Evolutionary conservation across 1,140 invertebrate genomes (phyloP), one percentile per base, ranked within the genome.

Genomic region (Neodiprion fabricii): DNA sequence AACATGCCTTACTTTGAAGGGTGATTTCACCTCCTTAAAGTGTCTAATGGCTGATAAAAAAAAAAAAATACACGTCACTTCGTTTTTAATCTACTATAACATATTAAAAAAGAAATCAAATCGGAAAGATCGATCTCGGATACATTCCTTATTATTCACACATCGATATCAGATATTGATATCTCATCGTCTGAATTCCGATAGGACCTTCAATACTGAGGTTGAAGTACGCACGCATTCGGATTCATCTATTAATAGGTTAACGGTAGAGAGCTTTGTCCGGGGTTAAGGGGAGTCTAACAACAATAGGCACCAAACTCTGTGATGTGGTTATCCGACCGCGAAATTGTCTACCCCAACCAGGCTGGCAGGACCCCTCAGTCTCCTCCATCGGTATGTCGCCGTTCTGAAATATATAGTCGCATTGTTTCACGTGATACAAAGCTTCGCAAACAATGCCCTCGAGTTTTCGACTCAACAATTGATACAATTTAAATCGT

Each of bases 311-410:
- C 53, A 61, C 53, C 53, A 61, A 17, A 17, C 53, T 12, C 53
- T 17, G n/a, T 61, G 53, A 61, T 61, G 53, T 17, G 53, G 53
- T 61, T 61, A 61, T 61, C 53, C 53, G 53, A 61, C 53, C 53
- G 53, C 53, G 53, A 61, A 61, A 61, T 61, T 61, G 53, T 61
- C 53, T 17, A 61, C n/a, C 53, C 53, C 53, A n/a, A 61, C 11
- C 53, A 61, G 28, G 53, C 53, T 61, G 28, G 28, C 28, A 40
- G 28, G 28, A 9, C 53, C 53, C 53, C 53, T 61, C 53, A 61
- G 53, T 61, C 53, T 61, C 53, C 53, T 61, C 53, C 53, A 61
- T 61, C 53, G 53, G 53, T 61, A 61, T 61, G 53, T 61, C 53
- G 53, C n/a, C 53, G 53, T 61, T 61, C 53, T 61, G 53, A 61